Evolutionary conservation across 2,113 vertebrate genomes (phyloP), one percentile per base, ranked within the genome.

Genomic region (Cromileptes altivelis): DNA sequence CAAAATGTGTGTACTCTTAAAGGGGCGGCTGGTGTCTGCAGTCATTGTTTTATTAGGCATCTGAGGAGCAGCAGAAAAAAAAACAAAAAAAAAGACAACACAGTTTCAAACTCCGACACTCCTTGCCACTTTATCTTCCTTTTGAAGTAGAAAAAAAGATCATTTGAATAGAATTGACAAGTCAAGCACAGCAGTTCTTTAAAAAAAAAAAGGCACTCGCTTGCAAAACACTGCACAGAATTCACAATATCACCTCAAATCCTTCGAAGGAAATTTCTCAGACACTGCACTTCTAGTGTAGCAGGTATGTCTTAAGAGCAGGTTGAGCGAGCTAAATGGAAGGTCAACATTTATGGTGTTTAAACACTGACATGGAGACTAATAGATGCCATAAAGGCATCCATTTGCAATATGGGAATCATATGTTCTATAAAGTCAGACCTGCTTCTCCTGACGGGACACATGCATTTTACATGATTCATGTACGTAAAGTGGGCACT

Each of bases 401-500:
- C 61, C 45, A 40, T 82, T 72, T 82, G 75, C 47, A 57, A 17
- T 55, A 45, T 14, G 55, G 63, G 56, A 57, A 33, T 21, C 4
- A 9, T 52, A 47, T 3, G 19, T 61, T 64, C 17, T 25, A 62
- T 60, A 23, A 75, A 80, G 68, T 40, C 4, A 0, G 42, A 52
- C 4, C n/a, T 3, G 37, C 19, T 45, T 60, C 45, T 78, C 67
- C 67, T 4, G 1, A 47, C 75, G 57, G 68, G 21, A 18, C 2
- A 15, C 69, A 86, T 85, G 72, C 55, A 69, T 84, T 81, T 78
- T 78, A 62, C 76, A 84, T 86, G 75, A 90, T 75, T 60, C 75
- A 69, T 84, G 74, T 47, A 19, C 57, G 27, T 50, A 50, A 86
- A 87, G 84, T 81, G 70, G 61, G 37, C 57, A 17, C 12, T 50